These are phyloP conservation scores for Catamblyrhynchus diadema DNA, from an alignment of 2,797 vertebrate species.

Conservation along the genomic window DNA sequence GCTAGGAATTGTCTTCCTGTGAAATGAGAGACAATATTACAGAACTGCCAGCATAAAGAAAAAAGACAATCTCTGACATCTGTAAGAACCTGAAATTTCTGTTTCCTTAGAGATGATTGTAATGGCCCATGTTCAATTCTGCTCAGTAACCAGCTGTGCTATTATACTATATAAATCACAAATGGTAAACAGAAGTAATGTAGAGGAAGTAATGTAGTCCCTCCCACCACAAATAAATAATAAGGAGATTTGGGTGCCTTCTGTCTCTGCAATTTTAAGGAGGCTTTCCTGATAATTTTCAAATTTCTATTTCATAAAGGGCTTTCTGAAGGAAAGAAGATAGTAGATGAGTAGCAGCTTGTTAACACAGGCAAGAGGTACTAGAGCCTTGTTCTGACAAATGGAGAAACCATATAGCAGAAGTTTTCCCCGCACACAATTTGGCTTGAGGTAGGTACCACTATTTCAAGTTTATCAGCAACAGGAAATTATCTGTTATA, in stretches of 20 bases:
- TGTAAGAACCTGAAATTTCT: neutral
- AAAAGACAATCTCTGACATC: neutral
- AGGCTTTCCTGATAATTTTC: neutral
- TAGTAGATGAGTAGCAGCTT: neutral
- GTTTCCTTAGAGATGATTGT: neutral
- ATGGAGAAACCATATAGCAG: neutral
- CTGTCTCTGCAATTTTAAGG: neutral
- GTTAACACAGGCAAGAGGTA: neutral
- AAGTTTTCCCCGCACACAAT: neutral
- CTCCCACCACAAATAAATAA: neutral
- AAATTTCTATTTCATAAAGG: neutral
- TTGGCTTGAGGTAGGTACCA: neutral
- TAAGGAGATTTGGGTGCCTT: neutral
- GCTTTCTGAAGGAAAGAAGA: neutral
- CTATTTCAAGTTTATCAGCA: neutral
- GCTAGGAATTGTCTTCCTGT: neutral
- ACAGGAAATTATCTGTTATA: neutral
- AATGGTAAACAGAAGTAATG: neutral
- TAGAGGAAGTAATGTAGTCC: neutral
- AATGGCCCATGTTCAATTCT: neutral
- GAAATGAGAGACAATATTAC: neutral
- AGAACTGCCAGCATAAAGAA: neutral
- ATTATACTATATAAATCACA: neutral
- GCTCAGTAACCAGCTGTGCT: neutral
- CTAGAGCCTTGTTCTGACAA: neutral